A percentile compares a stretch with the other conserved stretches of the same genome.
These are phyloP conservation scores for Empis stercorea DNA, from an alignment of 2,888 invertebrate genomes.

Conservation along the genomic window DNA sequence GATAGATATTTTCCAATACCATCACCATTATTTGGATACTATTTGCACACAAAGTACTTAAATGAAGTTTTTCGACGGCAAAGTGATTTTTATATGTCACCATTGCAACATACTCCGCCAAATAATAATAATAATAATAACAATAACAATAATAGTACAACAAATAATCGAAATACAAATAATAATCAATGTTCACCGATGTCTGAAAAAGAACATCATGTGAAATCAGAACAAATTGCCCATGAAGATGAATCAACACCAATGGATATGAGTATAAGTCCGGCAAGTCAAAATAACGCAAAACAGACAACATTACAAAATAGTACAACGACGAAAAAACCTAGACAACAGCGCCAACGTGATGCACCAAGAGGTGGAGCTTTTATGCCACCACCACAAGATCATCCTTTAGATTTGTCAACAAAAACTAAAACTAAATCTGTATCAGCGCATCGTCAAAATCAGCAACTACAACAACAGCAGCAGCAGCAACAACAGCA, in stretches of 20 bases:
- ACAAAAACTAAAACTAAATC: constrained; percentile 41
- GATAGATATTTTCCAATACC: constrained; percentile 36
- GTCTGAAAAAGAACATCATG: background rate
- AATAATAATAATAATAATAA: constrained; percentile 11
- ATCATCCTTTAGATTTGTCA: constrained; percentile 74
- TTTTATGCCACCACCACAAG: constrained; percentile 50
- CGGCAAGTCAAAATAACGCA: constrained; percentile 29
- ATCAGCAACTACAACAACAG: constrained; percentile 21
- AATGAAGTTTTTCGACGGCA: constrained; percentile 46
- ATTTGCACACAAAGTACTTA: constrained; percentile 48
- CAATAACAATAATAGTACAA: constrained; percentile 11
- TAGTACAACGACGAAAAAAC: constrained; percentile 19
- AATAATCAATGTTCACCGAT: background rate
- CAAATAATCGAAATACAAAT: constrained; percentile 5
- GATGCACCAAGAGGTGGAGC: constrained; percentile 9
- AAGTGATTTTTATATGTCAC: constrained; percentile 44
- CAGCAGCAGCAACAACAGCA: constrained; percentile 24
- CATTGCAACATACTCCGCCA: constrained; percentile 12
- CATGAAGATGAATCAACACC: constrained; percentile 18
- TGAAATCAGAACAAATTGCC: background rate
- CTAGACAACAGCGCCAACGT: constrained; percentile 10
- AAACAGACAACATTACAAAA: constrained; percentile 12
- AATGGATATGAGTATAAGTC: constrained; percentile 16
- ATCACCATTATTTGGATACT: constrained; percentile 43
- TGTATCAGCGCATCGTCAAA: constrained; percentile 18